Evolutionary conservation across 2,888 invertebrate species (phyloP).

Genomic region (Fragum sueziense): DNA sequence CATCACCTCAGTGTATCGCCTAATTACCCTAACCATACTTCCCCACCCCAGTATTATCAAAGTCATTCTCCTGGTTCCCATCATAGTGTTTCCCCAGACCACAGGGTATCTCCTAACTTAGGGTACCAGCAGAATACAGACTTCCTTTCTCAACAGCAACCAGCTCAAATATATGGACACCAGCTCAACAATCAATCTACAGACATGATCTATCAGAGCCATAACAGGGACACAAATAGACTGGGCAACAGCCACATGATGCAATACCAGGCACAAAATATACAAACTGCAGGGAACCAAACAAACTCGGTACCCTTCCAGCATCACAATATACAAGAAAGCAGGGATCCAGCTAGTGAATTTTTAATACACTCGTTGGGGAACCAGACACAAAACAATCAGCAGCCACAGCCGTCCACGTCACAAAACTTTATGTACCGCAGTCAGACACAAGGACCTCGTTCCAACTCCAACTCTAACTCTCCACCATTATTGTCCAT

Average conservation of each 20-base stretch:
- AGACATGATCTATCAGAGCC: constrained; percentile 3
- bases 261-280: not conserved
- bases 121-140: not conserved
- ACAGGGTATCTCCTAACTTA: constrained; percentile 31
- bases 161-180: constrained; percentile 5
- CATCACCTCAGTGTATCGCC: constrained; percentile 42
- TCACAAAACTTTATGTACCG: constrained; percentile 33
- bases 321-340: not conserved
- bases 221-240: constrained; percentile 1
- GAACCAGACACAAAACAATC: constrained; percentile 23
- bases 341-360: constrained; percentile 11
- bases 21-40: constrained; percentile 37
- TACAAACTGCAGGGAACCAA: not conserved
- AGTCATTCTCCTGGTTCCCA: constrained; percentile 46
- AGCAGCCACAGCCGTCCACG: not conserved
- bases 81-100: constrained; percentile 46
- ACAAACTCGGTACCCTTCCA: constrained; percentile 4
- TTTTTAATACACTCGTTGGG: constrained; percentile 5
- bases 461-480: constrained; percentile 52
- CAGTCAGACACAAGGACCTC: constrained; percentile 11
- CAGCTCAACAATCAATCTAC: not conserved
- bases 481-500: constrained; percentile 51
- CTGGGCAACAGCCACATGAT: not conserved
- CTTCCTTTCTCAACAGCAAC: not conserved
- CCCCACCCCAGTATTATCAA: constrained; percentile 32